These are phyloP conservation scores for Botrylloides violaceus DNA, from an alignment of 23 tunicate genomes.

Conservation along the genomic window DNA sequence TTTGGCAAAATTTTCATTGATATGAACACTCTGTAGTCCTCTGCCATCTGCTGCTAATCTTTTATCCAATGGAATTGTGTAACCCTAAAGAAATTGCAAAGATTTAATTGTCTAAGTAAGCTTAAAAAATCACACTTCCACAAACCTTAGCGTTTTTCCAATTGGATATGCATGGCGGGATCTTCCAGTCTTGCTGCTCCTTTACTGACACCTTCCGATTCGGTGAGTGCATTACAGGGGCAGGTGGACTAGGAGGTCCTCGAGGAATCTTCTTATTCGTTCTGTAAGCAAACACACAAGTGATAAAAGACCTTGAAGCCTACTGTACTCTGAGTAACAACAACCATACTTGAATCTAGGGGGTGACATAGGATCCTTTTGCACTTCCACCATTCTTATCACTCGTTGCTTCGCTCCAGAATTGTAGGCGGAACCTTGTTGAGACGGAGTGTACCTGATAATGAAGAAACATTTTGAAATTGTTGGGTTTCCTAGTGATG, in stretches of 20 bases:
- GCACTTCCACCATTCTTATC: conserved; percentile 95
- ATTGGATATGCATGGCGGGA: conserved; percentile 96
- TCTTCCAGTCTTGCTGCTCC: conserved; percentile 98
- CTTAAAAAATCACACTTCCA: conserved; percentile 1
- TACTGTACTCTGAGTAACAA: too few relatives aligned
- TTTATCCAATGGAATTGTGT: conserved; percentile 98
- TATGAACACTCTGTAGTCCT: conserved; percentile 92
- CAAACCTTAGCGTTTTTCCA: conserved; percentile 97
- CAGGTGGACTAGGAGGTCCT: conserved; percentile 98
- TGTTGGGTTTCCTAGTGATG: too few relatives aligned
- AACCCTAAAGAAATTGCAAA: conserved; percentile 44
- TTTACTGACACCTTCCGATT: conserved; percentile 84
- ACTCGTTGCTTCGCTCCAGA: conserved; percentile 97
- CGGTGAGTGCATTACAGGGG: conserved; percentile 99
- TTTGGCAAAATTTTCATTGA: conserved; percentile 98
- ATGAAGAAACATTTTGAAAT: not conserved
- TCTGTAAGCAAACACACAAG: conserved; percentile 9
- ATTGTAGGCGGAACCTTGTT: conserved; percentile 82
- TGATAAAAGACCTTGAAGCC: not conserved
- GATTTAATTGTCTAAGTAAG: not conserved
- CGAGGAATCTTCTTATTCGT: conserved; percentile 96
- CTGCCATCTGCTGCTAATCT: conserved; percentile 98
- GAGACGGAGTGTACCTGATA: conserved; percentile 90
- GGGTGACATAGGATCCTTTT: conserved; percentile 97
- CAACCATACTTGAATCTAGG: conserved; percentile 74